Evolutionary conservation across 2,888 invertebrate species (phyloP).

Genomic region (Phlogophora meticulosa): DNA sequence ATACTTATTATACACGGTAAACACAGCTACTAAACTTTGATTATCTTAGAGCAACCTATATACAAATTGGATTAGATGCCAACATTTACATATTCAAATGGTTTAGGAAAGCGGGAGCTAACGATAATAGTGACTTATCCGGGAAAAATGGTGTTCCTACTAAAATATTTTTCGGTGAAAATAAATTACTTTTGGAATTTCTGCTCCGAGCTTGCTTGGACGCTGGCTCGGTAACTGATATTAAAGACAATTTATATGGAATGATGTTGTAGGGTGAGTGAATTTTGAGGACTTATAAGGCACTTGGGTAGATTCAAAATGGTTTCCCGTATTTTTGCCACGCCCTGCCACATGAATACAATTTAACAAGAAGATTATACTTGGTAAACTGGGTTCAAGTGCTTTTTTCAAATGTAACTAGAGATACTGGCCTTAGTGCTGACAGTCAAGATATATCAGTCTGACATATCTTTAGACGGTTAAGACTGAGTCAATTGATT

Average conservation of each 20-base stretch:
- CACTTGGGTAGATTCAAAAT: constrained; percentile 5
- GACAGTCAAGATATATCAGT: too few relatives aligned
- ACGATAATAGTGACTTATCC: constrained; percentile 40
- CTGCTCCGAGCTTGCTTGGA: constrained; percentile 1
- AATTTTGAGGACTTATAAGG: constrained; percentile 30
- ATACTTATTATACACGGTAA: constrained; percentile 12
- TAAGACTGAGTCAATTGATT: too few relatives aligned
- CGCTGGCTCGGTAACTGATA: constrained; percentile 38
- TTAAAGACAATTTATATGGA: constrained; percentile 38
- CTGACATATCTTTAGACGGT: too few relatives aligned
- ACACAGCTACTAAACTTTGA: constrained; percentile 44
- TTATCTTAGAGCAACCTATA: constrained; percentile 38
- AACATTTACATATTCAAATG: constrained; percentile 51
- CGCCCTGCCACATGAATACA: background rate
- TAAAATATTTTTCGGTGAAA: constrained; percentile 39
- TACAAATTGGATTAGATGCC: constrained; percentile 47
- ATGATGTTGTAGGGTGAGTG: constrained; percentile 24
- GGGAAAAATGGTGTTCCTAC: constrained; percentile 24
- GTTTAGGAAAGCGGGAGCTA: constrained; percentile 21
- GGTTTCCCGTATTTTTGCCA: constrained; percentile 4
- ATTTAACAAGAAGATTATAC: too few relatives aligned
- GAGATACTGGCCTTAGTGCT: too few relatives aligned
- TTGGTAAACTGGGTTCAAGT: too few relatives aligned
- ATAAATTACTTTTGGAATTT: constrained; percentile 49
- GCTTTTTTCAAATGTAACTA: too few relatives aligned